Base-by-base conservation (phyloP, 1,140 invertebrate genomes). In the Berghia stephanieae region DNA sequence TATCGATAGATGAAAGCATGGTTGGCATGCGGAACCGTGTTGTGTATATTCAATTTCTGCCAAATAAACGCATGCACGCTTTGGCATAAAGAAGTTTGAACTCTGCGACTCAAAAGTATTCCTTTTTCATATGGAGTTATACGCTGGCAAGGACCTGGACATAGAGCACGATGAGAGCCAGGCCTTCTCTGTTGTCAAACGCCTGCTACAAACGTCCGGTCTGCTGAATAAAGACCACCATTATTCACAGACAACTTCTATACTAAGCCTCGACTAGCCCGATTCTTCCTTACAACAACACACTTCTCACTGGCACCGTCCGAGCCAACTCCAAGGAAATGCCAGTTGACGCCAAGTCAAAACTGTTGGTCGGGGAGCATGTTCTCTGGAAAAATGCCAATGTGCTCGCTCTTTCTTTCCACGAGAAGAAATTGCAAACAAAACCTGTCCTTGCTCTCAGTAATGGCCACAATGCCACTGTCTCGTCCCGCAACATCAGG, bases 1-100 rank as follows among this genome's bases (percentile, higher is more conserved):
- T 81, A 1, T 71, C 78, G 0, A 75, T 82, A 0, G 80, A 82
- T 66, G 80, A 82, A 40, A 74, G 72, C 38, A 73, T 80, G 70
- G 44, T 82, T 8, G 75, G 79, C 3, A 74, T 78, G 42, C 75
- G 78, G 55, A 75, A 76, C 67, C 43, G 79, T 8, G 46, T 27
- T 55, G 43, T 38, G 0, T 78, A 57, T 44, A 66, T 77, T 18
- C 79, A 82, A 43, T 82, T 75, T 63, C 27, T 63, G 10, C 10
- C 10, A 8, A 10, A 31, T 8, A 63, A 63, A 63, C 10, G 57
- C 74, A 77, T 82, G 76, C 80, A 75, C 24, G 75, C 68, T 38
- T 81, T 66, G 78, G 74, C 3, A 74, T 81, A 24, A 79, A 81
- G 60, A 77, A 79, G 31, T 79, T 74, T 16, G 74, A 60, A 57